phyloP scores from a whole-genome alignment of 2,888 invertebrate genomes.

The Tridacna gigas region DNA sequence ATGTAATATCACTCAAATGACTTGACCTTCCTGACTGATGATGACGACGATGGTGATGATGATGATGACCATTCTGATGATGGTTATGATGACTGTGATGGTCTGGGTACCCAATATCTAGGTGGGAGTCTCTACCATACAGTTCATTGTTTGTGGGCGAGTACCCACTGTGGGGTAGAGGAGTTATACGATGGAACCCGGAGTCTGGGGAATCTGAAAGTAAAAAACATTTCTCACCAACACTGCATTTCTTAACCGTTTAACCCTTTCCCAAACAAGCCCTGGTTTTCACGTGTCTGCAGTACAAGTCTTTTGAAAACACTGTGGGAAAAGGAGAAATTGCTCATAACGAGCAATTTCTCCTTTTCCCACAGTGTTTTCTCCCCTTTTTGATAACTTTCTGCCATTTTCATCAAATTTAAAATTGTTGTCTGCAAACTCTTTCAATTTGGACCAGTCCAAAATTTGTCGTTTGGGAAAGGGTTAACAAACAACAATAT shows the following conservation, averaged over 20 bases:
- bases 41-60: constrained; percentile 1
- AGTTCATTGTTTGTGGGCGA: constrained; percentile 31
- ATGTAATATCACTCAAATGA: constrained; percentile 68
- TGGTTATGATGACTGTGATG: constrained; percentile 14
- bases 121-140: constrained; percentile 31
- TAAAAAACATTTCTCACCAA: background rate
- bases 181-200: constrained; percentile 54
- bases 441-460: too few species aligned
- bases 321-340: background rate
- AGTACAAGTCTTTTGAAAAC: background rate
- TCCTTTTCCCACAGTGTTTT: too few species aligned
- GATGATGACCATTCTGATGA: background rate
- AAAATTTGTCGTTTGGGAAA: too few species aligned
- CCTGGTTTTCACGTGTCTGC: background rate
- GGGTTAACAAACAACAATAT: too few species aligned
- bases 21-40: constrained; percentile 50
- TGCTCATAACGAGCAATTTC: background rate
- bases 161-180: constrained; percentile 38
- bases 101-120: constrained; percentile 35
- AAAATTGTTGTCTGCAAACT: too few species aligned
- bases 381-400: too few species aligned
- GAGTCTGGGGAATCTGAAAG: constrained; percentile 64
- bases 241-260: background rate
- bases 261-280: background rate
- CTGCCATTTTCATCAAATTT: too few species aligned